Evolutionary conservation across 1,140 invertebrate genomes (phyloP).

Genomic region (Dendroctonus valens): DNA sequence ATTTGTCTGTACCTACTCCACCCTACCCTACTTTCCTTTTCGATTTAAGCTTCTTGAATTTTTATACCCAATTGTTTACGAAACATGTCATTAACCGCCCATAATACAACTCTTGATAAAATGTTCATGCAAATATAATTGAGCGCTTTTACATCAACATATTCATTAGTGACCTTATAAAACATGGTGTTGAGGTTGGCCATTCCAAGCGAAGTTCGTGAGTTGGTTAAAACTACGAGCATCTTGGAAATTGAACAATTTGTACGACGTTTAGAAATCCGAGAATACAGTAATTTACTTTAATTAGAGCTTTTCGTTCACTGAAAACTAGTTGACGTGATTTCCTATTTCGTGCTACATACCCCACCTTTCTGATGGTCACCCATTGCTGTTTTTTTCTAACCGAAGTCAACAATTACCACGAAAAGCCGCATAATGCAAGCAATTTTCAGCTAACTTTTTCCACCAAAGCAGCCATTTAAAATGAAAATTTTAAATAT

Average conservation of each 20-base stretch:
- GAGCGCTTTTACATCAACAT: not conserved
- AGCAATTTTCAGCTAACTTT: not conserved
- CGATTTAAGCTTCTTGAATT: no score
- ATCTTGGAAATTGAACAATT: constrained; percentile 1
- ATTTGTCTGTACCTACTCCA: no score
- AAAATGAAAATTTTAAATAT: no score
- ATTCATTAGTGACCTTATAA: not conserved
- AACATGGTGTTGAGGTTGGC: no score
- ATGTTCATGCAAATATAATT: not conserved
- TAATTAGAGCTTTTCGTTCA: not conserved
- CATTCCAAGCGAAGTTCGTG: no score
- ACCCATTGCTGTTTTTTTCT: not conserved
- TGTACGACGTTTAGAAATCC: not conserved
- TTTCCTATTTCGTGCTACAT: not conserved
- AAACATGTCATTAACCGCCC: not conserved
- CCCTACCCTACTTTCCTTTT: no score
- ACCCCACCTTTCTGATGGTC: not conserved
- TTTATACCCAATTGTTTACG: no score
- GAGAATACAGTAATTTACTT: not conserved
- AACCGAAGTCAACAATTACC: not conserved
- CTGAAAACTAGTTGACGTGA: not conserved
- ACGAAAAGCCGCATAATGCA: not conserved
- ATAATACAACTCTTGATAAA: not conserved
- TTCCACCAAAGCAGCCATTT: not conserved
- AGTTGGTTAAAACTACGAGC: not conserved